Percentiles rank a stretch among this genome's conserved stretches.
These are phyloP conservation scores for Protomyctophum bolini DNA, from an alignment of 2,113 vertebrate species.

Conservation along the genomic window DNA sequence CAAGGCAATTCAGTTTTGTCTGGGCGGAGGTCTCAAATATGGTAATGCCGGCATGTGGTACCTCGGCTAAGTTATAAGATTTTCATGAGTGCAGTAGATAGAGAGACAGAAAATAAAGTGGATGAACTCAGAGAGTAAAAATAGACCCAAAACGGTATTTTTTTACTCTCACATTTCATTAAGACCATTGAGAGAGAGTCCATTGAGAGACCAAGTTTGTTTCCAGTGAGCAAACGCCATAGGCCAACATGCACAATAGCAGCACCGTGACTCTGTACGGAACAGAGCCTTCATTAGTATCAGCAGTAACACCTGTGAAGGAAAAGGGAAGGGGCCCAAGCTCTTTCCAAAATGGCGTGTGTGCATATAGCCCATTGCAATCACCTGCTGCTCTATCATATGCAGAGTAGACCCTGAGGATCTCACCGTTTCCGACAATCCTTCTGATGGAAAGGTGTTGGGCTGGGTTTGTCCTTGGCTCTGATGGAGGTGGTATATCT, in stretches of 20 bases:
- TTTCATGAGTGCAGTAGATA: no score
- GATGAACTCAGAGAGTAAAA: not conserved
- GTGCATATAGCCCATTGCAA: slow-evolving; percentile 40
- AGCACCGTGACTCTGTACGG: no score
- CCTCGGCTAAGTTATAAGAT: no score
- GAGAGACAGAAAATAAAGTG: not conserved
- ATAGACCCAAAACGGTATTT: not conserved
- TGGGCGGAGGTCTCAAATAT: no score
- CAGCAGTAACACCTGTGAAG: not conserved
- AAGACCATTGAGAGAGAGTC: no score
- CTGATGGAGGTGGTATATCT: not conserved
- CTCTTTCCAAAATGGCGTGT: not conserved
- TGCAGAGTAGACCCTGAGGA: not conserved
- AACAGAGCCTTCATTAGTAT: not conserved
- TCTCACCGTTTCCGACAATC: slow-evolving; percentile 19
- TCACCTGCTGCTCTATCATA: slow-evolving; percentile 39
- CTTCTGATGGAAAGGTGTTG: not conserved
- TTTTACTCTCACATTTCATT: not conserved
- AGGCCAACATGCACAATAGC: no score
- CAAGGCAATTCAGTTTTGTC: not conserved
- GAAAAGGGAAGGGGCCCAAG: no score
- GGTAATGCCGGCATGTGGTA: no score
- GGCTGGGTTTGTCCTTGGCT: slow-evolving; percentile 1
- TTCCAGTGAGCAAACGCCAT: no score
- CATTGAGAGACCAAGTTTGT: not conserved